Percentiles rank a stretch among this genome's conserved stretches.
These are phyloP conservation scores for Vespertilio murinus DNA, from an alignment of 2,797 vertebrate genomes.

Conservation along the genomic window DNA sequence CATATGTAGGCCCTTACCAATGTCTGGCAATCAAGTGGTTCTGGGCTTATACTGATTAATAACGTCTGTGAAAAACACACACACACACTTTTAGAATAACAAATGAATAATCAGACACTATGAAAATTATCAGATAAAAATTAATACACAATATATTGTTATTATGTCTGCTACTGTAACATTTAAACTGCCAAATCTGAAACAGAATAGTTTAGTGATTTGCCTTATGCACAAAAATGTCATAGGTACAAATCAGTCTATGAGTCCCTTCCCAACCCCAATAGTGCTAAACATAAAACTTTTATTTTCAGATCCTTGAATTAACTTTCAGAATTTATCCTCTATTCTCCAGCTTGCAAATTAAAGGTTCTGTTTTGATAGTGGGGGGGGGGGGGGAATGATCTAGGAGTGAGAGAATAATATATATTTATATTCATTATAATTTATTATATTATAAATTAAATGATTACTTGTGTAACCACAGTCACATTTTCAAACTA, in stretches of 20 bases:
- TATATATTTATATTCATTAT: neutral
- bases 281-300: neutral
- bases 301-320: slow-evolving; percentile 33
- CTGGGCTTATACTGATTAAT: neutral
- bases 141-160: slow-evolving; percentile 1
- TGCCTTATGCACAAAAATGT: neutral
- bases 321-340: slow-evolving; percentile 31
- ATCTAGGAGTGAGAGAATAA: neutral
- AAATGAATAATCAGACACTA: neutral
- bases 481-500: slow-evolving; percentile 46
- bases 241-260: neutral
- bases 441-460: neutral
- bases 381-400: no score
- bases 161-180: neutral
- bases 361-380: slow-evolving; percentile 47
- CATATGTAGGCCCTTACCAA: neutral
- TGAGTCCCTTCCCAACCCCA: no score
- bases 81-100: neutral
- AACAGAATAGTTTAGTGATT: neutral
- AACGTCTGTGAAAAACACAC: neutral
- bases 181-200: neutral
- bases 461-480: slow-evolving; percentile 16
- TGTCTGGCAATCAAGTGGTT: neutral
- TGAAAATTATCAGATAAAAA: slow-evolving; percentile 17
- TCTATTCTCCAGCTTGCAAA: slow-evolving; percentile 21